Conservation (phyloP, 92 coral and sea anemone species). For the Porites cylindrica region DNA sequence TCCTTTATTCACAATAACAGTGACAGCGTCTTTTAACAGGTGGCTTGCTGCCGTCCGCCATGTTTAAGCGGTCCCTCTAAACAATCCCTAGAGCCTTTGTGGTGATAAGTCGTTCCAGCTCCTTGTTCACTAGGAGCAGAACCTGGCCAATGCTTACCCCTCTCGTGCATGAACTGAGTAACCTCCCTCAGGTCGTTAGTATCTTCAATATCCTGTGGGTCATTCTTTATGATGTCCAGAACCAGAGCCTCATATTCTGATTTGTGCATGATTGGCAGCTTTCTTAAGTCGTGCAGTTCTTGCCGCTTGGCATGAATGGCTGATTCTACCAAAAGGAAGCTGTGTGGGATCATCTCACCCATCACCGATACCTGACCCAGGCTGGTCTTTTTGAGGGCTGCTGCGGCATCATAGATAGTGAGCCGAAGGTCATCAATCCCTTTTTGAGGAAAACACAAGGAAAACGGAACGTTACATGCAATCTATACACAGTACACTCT, state of each 20-base stretch:
- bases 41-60: too few species aligned
- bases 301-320: slow-evolving; percentile 69
- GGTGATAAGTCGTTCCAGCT: neutral
- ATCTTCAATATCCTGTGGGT: slow-evolving; percentile 82
- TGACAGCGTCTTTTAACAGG: too few species aligned
- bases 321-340: slow-evolving; percentile 78
- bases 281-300: slow-evolving; percentile 58
- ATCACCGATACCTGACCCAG: slow-evolving; percentile 75
- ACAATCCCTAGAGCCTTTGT: too few species aligned
- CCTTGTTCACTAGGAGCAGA: neutral
- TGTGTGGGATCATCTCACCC: slow-evolving; percentile 97
- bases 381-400: slow-evolving; percentile 64
- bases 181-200: slow-evolving; percentile 85
- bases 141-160: slow-evolving; percentile 73
- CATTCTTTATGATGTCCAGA: slow-evolving; percentile 77
- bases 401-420: slow-evolving; percentile 87
- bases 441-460: slow-evolving; percentile 23
- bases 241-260: slow-evolving; percentile 91
- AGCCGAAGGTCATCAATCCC: slow-evolving; percentile 83
- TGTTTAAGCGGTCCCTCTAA: too few species aligned
- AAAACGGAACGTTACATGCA: neutral
- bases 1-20: too few species aligned
- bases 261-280: slow-evolving; percentile 85
- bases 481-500: neutral
- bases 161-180: slow-evolving; percentile 89